These are phyloP conservation scores for Lytechinus pictus DNA, from an alignment of 35 echinoderm and acorn worm genomes.

Conservation along the genomic window DNA sequence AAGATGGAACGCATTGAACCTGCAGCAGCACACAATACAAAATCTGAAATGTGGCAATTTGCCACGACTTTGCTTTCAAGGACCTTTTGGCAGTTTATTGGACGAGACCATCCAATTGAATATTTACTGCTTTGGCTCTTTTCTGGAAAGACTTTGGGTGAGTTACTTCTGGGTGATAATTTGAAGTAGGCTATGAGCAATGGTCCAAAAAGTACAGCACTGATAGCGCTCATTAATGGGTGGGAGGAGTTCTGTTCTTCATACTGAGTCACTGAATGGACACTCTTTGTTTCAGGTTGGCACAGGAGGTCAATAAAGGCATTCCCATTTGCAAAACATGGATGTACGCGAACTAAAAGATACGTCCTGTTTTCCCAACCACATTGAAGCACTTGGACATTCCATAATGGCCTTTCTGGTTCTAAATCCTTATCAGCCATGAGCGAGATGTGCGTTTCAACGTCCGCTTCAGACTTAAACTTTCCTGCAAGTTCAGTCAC, in stretches of 20 bases:
- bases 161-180: neutral
- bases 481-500: neutral
- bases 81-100: neutral
- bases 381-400: neutral
- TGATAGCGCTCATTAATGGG: neutral
- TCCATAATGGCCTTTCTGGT: neutral
- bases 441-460: neutral
- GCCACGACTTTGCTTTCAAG: neutral
- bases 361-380: neutral
- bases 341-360: neutral
- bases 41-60: neutral
- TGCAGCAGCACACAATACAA: neutral
- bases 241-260: neutral
- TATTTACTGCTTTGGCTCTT: neutral
- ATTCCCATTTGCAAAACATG: neutral
- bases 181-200: conserved; percentile 1
- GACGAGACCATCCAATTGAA: neutral
- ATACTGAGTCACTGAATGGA: neutral
- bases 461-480: neutral
- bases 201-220: neutral
- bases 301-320: neutral
- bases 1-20: neutral
- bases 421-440: neutral
- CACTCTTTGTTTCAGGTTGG: neutral
- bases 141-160: neutral